Evolutionary conservation across 2,113 vertebrate genomes (phyloP).

Genomic region (Grus americana): DNA sequence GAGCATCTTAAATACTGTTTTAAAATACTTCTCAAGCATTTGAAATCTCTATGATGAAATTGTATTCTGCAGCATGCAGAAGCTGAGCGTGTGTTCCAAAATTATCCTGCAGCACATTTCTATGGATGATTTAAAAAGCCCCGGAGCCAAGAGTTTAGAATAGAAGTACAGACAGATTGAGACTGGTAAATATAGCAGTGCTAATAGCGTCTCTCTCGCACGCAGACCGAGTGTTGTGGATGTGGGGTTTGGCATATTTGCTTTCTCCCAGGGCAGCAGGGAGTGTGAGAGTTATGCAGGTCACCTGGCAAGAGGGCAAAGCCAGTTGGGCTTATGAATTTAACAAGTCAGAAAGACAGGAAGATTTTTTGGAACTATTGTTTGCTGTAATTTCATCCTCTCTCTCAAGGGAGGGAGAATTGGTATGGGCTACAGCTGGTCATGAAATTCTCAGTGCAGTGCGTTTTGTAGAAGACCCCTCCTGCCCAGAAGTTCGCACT

Average conservation of each 20-base stretch:
- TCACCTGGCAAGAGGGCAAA: not conserved
- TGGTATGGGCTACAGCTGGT: not conserved
- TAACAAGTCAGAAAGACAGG: not conserved
- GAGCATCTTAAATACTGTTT: not conserved
- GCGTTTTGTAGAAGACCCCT: not conserved
- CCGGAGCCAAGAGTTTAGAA: not conserved
- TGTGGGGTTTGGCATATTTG: not conserved
- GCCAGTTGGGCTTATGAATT: not conserved
- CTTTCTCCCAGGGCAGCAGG: not conserved
- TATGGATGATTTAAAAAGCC: slow-evolving; percentile 20
- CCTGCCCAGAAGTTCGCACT: not conserved
- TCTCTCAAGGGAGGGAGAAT: not conserved
- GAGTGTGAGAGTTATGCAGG: not conserved
- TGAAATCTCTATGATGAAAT: not conserved
- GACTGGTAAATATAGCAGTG: not conserved
- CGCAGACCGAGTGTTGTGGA: not conserved
- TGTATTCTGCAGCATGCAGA: not conserved
- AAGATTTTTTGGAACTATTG: too few species aligned
- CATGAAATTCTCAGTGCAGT: not conserved
- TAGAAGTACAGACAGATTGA: slow-evolving; percentile 11
- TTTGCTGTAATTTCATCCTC: not conserved
- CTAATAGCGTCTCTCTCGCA: not conserved
- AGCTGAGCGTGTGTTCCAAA: not conserved
- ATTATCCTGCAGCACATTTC: not conserved
- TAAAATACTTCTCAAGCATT: not conserved